These are phyloP conservation scores for Lampris megalopsis DNA, from an alignment of 2,113 vertebrate species.

Conservation along the genomic window DNA sequence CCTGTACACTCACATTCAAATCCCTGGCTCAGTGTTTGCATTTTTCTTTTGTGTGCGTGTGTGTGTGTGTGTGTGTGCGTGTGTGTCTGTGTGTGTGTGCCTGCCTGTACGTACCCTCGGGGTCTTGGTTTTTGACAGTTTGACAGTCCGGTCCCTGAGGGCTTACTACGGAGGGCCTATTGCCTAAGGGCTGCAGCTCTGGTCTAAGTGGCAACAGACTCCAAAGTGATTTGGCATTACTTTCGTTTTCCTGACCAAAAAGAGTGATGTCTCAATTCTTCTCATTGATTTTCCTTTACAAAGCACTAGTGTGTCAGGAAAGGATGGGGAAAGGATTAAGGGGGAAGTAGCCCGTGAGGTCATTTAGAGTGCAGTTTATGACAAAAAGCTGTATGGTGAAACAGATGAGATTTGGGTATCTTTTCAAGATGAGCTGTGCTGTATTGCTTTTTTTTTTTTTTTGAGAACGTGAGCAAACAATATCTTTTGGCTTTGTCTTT, in stretches of 20 bases:
- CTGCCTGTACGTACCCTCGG: conserved; percentile 4
- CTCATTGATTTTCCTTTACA: conserved; percentile 72
- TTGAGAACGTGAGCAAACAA: conserved; percentile 20
- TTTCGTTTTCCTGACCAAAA: conserved; percentile 53
- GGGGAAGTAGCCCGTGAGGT: conserved; percentile 64
- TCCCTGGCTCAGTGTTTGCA: not conserved
- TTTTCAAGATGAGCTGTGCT: conserved; percentile 43
- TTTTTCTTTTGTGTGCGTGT: conserved; percentile 8
- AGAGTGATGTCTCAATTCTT: conserved; percentile 73
- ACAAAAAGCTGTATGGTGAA: conserved; percentile 69
- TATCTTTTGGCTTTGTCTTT: conserved; percentile 33
- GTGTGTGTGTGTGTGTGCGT: conserved; percentile 15
- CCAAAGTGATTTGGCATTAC: conserved; percentile 41
- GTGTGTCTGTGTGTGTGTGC: conserved; percentile 9
- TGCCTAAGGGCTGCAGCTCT: conserved; percentile 28
- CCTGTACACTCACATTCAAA: not conserved
- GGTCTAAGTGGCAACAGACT: conserved; percentile 29
- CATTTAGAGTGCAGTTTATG: conserved; percentile 64
- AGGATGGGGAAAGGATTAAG: conserved; percentile 63
- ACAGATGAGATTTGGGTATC: conserved; percentile 60
- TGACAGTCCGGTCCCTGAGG: conserved; percentile 13
- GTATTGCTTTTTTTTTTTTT: conserved; percentile 46
- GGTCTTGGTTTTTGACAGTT: not conserved
- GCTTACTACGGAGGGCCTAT: conserved; percentile 9
- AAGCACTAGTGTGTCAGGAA: conserved; percentile 64